A percentile compares a stretch with the other conserved stretches of the same genome.
These are phyloP conservation scores for Euclidia mi DNA, from an alignment of 2,888 invertebrate genomes.

Conservation along the genomic window DNA sequence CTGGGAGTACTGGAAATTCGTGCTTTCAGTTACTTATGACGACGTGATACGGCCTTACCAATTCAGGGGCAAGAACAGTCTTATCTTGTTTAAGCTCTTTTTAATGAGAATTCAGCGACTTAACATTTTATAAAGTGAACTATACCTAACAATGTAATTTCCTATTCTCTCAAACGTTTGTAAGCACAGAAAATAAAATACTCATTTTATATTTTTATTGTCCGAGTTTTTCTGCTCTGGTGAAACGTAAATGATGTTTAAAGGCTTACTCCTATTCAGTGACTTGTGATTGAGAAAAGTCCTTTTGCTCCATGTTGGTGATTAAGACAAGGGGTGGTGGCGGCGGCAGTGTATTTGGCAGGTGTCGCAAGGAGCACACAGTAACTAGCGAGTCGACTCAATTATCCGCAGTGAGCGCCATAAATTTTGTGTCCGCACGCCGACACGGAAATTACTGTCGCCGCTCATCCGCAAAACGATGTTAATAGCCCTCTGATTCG, in stretches of 20 bases:
- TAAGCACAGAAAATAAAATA: too few relatives aligned
- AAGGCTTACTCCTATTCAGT: background rate
- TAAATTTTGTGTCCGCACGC: constrained; percentile 85
- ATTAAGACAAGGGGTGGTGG: constrained; percentile 43
- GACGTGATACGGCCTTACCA: constrained; percentile 67
- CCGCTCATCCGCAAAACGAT: constrained; percentile 88
- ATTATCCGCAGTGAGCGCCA: constrained; percentile 81
- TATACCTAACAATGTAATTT: too few relatives aligned
- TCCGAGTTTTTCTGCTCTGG: too few relatives aligned
- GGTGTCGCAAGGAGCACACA: constrained; percentile 66
- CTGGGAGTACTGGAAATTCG: constrained; percentile 63
- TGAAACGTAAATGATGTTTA: too few relatives aligned
- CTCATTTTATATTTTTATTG: too few relatives aligned
- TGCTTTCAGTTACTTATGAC: constrained; percentile 65
- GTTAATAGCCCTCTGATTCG: constrained; percentile 87
- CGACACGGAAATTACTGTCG: constrained; percentile 89
- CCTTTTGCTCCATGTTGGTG: constrained; percentile 33
- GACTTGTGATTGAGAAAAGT: background rate
- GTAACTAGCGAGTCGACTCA: constrained; percentile 77
- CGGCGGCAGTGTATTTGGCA: constrained; percentile 62
- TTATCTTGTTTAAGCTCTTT: constrained; percentile 44
- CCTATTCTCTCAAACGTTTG: too few relatives aligned
- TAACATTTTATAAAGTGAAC: too few relatives aligned
- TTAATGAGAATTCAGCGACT: constrained; percentile 19
- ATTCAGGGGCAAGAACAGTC: constrained; percentile 53